Base-by-base conservation (phyloP, 2,888 invertebrate species). In the Phalangium opilio region DNA sequence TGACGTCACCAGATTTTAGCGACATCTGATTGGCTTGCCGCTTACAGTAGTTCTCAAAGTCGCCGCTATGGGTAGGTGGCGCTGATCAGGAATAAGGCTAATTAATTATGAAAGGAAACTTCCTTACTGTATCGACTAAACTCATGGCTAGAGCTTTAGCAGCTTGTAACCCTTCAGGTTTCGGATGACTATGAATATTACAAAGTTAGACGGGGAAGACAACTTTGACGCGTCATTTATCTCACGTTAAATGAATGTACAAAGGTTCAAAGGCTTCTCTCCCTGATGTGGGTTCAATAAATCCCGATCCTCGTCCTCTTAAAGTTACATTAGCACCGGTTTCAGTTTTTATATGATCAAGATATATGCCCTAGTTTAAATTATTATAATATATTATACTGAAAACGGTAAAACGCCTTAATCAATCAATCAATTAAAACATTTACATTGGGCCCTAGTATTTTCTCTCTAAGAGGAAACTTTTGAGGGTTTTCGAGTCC, bases 291-390 rank as follows among this genome's bases (percentile, higher is more conserved):
- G 73, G 68, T 56, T 77, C 76, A 17, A 74, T 62, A 60, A 72
- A 75, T 20, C 75, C 73, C 1, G 77, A 77, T 52, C 81, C 81
- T 55, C 74, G 71, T 42, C 79, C 79, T 60, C 81, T 73, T 54
- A 84, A 66, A 11, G 79, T 77, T 34, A 83, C 80, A 55, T 76
- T 76, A 3, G 81, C 81, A 20, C 82, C 81, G 3, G 83, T 82
- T 66, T 83, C 83, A 45, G 76, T 77, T 55, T 79, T 71, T 56
- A 84, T 83, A 58, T 83, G 83, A 59, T 80, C 75, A 59, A 83
- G 70, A 67, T 81, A 68, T 2, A 61, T 59, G 8, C 63, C 65
- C 68, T 67, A 55, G 20, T 38, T 32, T 18, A 39, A 21, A 41
- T 14, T 7, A 50, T 34, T 19, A 14, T 3, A 32, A 12, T 32